Conservation (phyloP, 23 tunicate species). For the Diplosoma virens region DNA sequence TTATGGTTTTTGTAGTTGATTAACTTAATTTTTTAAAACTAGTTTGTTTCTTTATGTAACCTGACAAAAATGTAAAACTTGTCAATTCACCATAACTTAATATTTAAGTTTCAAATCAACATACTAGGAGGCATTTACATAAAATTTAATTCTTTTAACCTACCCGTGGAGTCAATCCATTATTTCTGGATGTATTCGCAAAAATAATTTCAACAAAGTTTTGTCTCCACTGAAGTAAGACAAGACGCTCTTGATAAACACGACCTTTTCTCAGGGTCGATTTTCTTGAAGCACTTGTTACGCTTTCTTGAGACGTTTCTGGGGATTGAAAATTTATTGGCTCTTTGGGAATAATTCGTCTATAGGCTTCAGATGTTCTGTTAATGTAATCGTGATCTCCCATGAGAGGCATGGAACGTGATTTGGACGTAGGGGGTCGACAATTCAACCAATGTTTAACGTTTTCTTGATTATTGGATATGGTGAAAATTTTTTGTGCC, state of each 20-base stretch:
- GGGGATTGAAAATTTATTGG: slow-evolving; percentile 6
- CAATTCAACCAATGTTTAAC: slow-evolving; percentile 17
- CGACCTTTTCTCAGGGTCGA: slow-evolving; percentile 17
- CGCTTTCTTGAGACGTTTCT: not conserved
- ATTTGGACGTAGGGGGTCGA: not conserved
- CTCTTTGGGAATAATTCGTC: not conserved
- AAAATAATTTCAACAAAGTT: slow-evolving; percentile 70
- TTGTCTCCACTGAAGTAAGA: slow-evolving; percentile 47
- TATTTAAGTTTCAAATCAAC: too few relatives aligned
- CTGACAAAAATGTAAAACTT: too few relatives aligned
- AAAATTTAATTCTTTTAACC: too few relatives aligned
- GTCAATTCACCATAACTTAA: too few relatives aligned
- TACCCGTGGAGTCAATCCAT: slow-evolving; percentile 62
- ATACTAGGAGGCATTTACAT: too few relatives aligned
- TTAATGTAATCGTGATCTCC: slow-evolving; percentile 23
- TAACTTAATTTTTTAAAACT: too few relatives aligned
- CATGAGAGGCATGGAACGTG: not conserved
- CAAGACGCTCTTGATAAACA: slow-evolving; percentile 23
- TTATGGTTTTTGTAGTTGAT: too few relatives aligned
- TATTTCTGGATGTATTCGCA: slow-evolving; percentile 42
- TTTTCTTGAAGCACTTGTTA: slow-evolving; percentile 9
- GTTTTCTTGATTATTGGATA: not conserved
- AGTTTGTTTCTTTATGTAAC: too few relatives aligned
- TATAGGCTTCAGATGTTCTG: not conserved
- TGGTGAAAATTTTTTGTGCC: slow-evolving; percentile 10